Base-by-base conservation (phyloP, 2,797 vertebrate genomes). In the Psittacula echo region DNA sequence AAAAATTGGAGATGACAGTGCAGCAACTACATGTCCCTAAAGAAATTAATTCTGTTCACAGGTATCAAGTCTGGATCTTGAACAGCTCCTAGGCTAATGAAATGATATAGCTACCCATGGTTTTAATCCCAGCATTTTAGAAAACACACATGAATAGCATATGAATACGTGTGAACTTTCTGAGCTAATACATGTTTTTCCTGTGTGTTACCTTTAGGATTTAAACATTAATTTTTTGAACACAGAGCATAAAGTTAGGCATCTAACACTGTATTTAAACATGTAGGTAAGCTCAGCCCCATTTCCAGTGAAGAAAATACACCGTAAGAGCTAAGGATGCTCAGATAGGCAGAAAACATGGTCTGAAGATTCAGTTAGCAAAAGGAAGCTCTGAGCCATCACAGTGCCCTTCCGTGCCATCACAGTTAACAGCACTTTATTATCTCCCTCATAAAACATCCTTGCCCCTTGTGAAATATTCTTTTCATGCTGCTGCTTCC, bases 41-140 rank as follows among this genome's bases (percentile, higher is more conserved):
- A 93, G 65, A 93, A 90, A 91, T 90, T 45, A 93, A 94, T 95
- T 96, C 94, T 84, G 64, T 95, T 96, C 92, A 89, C 15, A 74
- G 87, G 66, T 94, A 94, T 67, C 70, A 86, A 87, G 50, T 85
- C 86, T 94, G 61, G 74, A 91, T 90, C 87, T 76, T 87, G 90
- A 96, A 77, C 90, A 60, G 30, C 87, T 94, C 80, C 22, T 47
- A 83, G 93, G 82, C 85, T 95, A 97, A 95, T 78, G 64, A 89
- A 90, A 91, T 80, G 0, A 78, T 95, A 92, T 81, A 75, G 64
- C 45, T 87, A 29, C 41, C 70, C 9, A 21, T 51, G 66, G 80
- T 85, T 97, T 96, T 89, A 89, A 96, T 89, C 64, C 64, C 88
- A 95, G 66, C 53, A 62, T 23, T 74, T 88, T 79, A 85, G 45